phyloP scores from a whole-genome alignment of 2,888 invertebrate genomes.

The Platycheirus albimanus region DNA sequence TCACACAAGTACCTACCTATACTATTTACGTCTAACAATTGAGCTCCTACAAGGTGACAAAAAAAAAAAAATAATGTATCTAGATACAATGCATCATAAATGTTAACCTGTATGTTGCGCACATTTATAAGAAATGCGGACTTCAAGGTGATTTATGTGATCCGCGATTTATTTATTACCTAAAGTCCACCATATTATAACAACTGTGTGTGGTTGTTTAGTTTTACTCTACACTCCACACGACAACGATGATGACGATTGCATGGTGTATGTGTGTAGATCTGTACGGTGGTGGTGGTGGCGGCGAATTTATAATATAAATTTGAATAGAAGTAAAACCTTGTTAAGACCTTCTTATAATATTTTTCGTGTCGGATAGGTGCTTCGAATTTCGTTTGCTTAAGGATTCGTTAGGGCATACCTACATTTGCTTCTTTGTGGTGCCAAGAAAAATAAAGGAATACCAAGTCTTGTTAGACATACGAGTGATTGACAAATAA shows the following conservation, averaged over 20 bases:
- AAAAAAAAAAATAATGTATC: constrained; percentile 31
- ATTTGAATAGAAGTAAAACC: constrained; percentile 5
- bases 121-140: constrained; percentile 75
- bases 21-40: constrained; percentile 46
- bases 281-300: background rate
- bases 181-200: constrained; percentile 74
- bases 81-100: constrained; percentile 73
- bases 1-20: background rate
- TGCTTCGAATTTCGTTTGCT: constrained; percentile 53
- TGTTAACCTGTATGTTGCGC: constrained; percentile 73
- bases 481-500: constrained; percentile 64
- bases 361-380: constrained; percentile 29
- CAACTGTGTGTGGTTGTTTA: constrained; percentile 46
- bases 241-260: constrained; percentile 41
- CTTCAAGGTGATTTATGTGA: constrained; percentile 82
- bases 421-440: background rate
- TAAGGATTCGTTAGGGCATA: constrained; percentile 52
- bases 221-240: constrained; percentile 42
- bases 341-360: constrained; percentile 17
- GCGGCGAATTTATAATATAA: background rate
- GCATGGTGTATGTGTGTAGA: background rate
- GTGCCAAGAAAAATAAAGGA: constrained; percentile 31
- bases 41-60: constrained; percentile 61
- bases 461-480: constrained; percentile 14
- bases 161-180: constrained; percentile 80